Evolutionary conservation across 2,113 vertebrate genomes (phyloP).

Genomic region (Phylloscopus trochilus): DNA sequence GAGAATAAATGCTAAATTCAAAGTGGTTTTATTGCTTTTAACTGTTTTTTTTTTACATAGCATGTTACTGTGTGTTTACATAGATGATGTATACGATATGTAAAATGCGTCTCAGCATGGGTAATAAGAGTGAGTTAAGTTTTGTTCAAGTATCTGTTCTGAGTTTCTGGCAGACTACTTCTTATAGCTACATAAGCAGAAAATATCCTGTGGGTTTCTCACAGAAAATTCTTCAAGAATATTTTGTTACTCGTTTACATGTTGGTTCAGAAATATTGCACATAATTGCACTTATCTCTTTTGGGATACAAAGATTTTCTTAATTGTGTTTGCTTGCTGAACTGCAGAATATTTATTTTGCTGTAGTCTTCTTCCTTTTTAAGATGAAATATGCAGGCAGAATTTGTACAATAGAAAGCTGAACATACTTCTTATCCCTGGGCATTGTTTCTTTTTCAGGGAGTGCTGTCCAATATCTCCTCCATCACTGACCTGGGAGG

Average conservation of each 20-base stretch:
- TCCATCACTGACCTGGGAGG: slow-evolving; percentile 97
- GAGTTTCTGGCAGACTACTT: not conserved
- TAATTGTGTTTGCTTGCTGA: not conserved
- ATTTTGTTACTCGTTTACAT: not conserved
- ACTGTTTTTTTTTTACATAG: not conserved
- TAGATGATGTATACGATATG: not conserved
- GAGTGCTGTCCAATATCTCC: slow-evolving; percentile 96
- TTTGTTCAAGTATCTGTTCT: not conserved
- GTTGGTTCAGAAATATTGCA: not conserved
- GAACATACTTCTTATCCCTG: not conserved
- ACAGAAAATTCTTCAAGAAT: not conserved
- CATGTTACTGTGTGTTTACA: not conserved
- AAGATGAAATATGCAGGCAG: not conserved
- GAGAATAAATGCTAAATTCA: not conserved
- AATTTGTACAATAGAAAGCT: not conserved
- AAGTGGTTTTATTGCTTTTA: not conserved
- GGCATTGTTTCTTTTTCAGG: slow-evolving; percentile 70
- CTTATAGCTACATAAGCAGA: not conserved
- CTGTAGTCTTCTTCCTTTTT: not conserved
- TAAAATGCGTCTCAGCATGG: not conserved
- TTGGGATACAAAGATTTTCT: not conserved
- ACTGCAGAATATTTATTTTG: not conserved
- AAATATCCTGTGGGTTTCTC: not conserved
- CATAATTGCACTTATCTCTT: not conserved
- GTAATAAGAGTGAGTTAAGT: not conserved